A percentile compares a stretch with the other conserved stretches of the same genome.
phyloP scores from a whole-genome alignment of 2,113 vertebrate genomes.

The Thomomys bottae region DNA sequence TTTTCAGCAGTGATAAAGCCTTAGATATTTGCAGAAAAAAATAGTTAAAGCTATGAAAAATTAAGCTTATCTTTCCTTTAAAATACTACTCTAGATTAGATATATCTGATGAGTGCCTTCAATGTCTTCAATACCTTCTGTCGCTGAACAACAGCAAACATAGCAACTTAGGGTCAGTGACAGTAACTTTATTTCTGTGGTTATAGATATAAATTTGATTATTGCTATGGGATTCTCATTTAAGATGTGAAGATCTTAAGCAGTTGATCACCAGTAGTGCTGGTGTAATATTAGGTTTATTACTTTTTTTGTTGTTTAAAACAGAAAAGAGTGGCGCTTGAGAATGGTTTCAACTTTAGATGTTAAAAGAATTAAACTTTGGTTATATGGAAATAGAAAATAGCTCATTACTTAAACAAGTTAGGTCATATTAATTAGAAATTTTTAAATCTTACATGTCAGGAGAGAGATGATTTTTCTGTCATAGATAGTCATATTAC shows the following conservation, averaged over 20 bases:
- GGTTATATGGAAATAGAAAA: background rate
- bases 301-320: conserved; percentile 42
- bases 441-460: background rate
- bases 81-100: conserved; percentile 35
- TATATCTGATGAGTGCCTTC: conserved; percentile 13
- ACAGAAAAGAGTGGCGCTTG: background rate
- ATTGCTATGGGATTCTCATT: background rate
- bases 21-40: conserved; percentile 30
- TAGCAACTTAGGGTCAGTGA: background rate
- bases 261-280: background rate
- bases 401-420: background rate
- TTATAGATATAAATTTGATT: background rate
- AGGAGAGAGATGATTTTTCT: conserved; percentile 27
- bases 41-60: conserved; percentile 50
- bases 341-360: conserved; percentile 18
- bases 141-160: conserved; percentile 14
- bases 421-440: background rate
- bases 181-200: background rate
- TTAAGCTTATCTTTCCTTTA: conserved; percentile 36
- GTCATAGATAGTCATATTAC: background rate
- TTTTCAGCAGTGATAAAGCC: background rate
- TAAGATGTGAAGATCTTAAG: conserved; percentile 25
- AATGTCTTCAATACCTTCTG: background rate
- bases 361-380: background rate
- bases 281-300: background rate